A percentile compares a stretch with the other conserved stretches of the same genome.
These are phyloP conservation scores for Neoarius graeffei DNA, from an alignment of 2,113 vertebrate species.

Conservation along the genomic window DNA sequence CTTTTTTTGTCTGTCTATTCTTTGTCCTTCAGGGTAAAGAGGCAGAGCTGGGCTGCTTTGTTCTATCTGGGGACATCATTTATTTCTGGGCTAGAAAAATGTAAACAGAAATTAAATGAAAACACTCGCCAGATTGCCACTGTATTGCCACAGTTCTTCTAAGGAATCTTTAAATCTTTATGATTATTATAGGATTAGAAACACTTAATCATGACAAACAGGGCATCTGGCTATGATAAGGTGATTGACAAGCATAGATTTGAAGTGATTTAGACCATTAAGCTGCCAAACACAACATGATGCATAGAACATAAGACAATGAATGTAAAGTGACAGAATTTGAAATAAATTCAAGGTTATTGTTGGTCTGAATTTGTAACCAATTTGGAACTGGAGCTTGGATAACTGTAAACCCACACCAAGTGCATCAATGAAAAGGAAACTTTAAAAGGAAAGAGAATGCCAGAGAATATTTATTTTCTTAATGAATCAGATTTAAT, in stretches of 20 bases:
- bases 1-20: not conserved
- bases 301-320: not conserved
- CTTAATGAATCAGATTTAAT: not conserved
- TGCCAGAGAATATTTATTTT: not conserved
- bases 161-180: not conserved
- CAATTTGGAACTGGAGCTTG: not conserved
- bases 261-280: not conserved
- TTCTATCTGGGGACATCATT: not conserved
- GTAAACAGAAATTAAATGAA: not conserved
- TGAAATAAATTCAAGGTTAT: not conserved
- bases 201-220: not conserved
- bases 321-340: not conserved
- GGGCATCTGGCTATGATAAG: not conserved
- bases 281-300: not conserved
- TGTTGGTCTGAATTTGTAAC: not conserved
- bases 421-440: not conserved
- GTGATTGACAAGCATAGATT: not conserved
- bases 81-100: not conserved
- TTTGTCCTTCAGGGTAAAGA: not conserved
- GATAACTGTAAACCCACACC: not conserved
- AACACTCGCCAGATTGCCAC: not conserved
- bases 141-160: not conserved
- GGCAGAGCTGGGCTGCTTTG: not conserved
- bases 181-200: not conserved
- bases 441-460: not conserved